Percentiles rank a stretch among this genome's conserved stretches.
Conservation (phyloP, 2,888 invertebrate genomes). For the Chouioia cunea region DNA sequence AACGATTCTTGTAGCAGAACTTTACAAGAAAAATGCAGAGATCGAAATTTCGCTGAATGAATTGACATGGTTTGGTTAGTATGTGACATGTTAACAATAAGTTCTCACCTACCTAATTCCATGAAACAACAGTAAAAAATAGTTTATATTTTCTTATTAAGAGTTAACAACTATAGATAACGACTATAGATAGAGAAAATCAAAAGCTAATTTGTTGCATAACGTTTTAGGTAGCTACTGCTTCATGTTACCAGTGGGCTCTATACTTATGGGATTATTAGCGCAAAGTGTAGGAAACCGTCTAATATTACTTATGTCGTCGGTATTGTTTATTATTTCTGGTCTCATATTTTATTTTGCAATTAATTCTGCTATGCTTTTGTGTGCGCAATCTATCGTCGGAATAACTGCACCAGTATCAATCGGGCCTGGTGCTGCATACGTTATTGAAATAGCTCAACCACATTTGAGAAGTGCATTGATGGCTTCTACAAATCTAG, state of each 20-base stretch:
- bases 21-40: conserved; percentile 10
- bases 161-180: no score
- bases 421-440: conserved; percentile 11
- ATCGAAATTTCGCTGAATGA: background rate
- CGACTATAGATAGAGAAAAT: no score
- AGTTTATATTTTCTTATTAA: no score
- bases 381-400: background rate
- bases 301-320: background rate
- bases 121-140: background rate
- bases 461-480: conserved; percentile 12
- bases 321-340: background rate
- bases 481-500: conserved; percentile 7
- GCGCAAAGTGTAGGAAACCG: conserved; percentile 16
- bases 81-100: background rate
- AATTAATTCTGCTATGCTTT: background rate
- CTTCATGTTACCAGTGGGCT: conserved; percentile 21
- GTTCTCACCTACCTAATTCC: no score
- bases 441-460: conserved; percentile 16
- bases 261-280: conserved; percentile 11
- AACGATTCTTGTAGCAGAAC: background rate
- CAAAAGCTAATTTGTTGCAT: background rate
- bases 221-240: conserved; percentile 14
- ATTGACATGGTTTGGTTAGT: conserved; percentile 23
- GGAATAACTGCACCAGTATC: background rate
- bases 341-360: conserved; percentile 25